Evolutionary conservation across 2,888 invertebrate species (phyloP).

Genomic region (Hypercompe scribonia): DNA sequence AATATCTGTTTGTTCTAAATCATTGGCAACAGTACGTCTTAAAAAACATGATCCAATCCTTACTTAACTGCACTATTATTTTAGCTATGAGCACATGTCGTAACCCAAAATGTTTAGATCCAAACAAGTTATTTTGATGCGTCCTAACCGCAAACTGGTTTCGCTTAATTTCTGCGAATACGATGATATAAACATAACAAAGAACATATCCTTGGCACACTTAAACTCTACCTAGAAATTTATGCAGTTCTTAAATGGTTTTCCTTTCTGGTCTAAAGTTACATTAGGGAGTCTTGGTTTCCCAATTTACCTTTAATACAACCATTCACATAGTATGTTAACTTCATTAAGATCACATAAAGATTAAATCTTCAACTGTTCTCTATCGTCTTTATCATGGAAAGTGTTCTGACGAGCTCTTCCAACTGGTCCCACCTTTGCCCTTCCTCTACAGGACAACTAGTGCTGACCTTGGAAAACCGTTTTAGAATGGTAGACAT

Average conservation of each 20-base stretch:
- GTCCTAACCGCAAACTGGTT: slow-evolving; percentile 30
- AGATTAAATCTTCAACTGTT: too few species aligned
- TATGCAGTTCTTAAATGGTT: slow-evolving; percentile 19
- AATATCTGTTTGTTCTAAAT: too few species aligned
- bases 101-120: slow-evolving; percentile 13
- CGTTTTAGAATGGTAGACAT: too few species aligned
- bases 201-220: slow-evolving; percentile 36
- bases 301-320: too few species aligned
- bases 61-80: neutral
- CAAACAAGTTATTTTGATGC: slow-evolving; percentile 21
- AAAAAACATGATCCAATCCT: neutral
- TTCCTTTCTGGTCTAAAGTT: slow-evolving; percentile 29
- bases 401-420: too few species aligned
- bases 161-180: slow-evolving; percentile 32
- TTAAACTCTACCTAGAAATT: slow-evolving; percentile 33
- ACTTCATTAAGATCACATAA: too few species aligned
- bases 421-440: too few species aligned
- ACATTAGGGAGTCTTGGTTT: neutral
- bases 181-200: slow-evolving; percentile 18
- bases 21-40: too few species aligned
- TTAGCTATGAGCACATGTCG: neutral
- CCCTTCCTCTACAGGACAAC: too few species aligned
- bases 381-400: too few species aligned
- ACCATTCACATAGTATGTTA: too few species aligned
- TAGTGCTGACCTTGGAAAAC: too few species aligned